A percentile compares a stretch with the other conserved stretches of the same genome.
phyloP scores from a whole-genome alignment of 2,888 invertebrate genomes.

The Anoncus sp. region DNA sequence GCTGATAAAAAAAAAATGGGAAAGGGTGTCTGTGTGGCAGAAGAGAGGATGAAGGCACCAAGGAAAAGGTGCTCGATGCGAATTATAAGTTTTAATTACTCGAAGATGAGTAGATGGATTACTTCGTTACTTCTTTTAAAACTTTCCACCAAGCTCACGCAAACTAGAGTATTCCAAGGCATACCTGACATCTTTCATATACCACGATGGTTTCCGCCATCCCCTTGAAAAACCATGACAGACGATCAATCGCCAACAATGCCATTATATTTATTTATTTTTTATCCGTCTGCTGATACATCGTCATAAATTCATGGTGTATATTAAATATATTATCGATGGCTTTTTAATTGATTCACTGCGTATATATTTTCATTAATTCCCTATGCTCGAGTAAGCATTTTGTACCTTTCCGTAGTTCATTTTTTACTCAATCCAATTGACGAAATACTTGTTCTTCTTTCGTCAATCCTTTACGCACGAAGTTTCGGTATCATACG shows the following conservation, averaged over 20 bases:
- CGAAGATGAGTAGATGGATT: constrained; percentile 79
- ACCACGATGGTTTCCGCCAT: constrained; percentile 42
- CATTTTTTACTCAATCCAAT: background rate
- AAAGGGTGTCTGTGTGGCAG: constrained; percentile 23
- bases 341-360: constrained; percentile 50
- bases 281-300: background rate
- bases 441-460: background rate
- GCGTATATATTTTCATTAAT: background rate
- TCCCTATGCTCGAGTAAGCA: too few relatives aligned
- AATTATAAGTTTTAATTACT: constrained; percentile 82
- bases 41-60: constrained; percentile 41
- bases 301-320: constrained; percentile 14
- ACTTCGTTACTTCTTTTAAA: constrained; percentile 72
- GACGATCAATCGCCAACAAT: constrained; percentile 63
- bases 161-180: constrained; percentile 47
- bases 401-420: too few relatives aligned
- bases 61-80: constrained; percentile 68
- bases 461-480: background rate
- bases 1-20: background rate
- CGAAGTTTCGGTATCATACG: background rate
- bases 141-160: constrained; percentile 57
- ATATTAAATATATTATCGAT: constrained; percentile 21
- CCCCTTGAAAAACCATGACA: constrained; percentile 40
- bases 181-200: constrained; percentile 64
- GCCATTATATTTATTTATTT: constrained; percentile 9